These are phyloP conservation scores for Stramonita haemastoma DNA, from an alignment of 2,888 invertebrate species.

Conservation along the genomic window DNA sequence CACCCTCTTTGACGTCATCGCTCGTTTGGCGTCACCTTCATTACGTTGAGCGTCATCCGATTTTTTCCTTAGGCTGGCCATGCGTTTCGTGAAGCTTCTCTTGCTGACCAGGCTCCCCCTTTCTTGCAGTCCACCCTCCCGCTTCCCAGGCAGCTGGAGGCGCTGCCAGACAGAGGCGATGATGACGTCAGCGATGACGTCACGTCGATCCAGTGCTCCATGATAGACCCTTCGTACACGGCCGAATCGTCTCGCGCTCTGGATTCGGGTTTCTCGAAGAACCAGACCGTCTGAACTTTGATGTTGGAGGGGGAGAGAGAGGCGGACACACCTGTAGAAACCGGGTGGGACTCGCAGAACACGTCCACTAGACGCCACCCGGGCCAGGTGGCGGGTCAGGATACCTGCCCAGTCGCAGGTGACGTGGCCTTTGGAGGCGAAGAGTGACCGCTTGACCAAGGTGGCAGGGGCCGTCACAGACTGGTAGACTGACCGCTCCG, in stretches of 20 bases:
- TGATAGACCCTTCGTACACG: conserved; percentile 67
- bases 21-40: conserved; percentile 20
- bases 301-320: conserved; percentile 23
- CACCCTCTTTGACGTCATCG: conserved; percentile 14
- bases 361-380: conserved; percentile 73
- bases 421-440: conserved; percentile 50
- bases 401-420: conserved; percentile 66
- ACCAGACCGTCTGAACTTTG: conserved; percentile 63
- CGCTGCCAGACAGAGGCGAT: not conserved
- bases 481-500: conserved; percentile 65
- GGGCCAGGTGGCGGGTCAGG: conserved; percentile 61
- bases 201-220: conserved; percentile 65
- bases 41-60: not conserved
- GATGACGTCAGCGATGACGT: conserved; percentile 42
- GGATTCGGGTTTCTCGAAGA: conserved; percentile 69
- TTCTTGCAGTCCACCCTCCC: not conserved
- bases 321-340: not conserved
- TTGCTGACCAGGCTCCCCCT: not conserved
- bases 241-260: conserved; percentile 61
- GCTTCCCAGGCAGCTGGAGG: conserved; percentile 10
- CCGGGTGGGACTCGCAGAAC: conserved; percentile 58
- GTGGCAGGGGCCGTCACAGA: conserved; percentile 60
- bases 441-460: conserved; percentile 31
- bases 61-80: conserved; percentile 2
- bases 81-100: not conserved